Base-by-base conservation (phyloP, 2,888 invertebrate genomes). In the Horisme vitalbata region DNA sequence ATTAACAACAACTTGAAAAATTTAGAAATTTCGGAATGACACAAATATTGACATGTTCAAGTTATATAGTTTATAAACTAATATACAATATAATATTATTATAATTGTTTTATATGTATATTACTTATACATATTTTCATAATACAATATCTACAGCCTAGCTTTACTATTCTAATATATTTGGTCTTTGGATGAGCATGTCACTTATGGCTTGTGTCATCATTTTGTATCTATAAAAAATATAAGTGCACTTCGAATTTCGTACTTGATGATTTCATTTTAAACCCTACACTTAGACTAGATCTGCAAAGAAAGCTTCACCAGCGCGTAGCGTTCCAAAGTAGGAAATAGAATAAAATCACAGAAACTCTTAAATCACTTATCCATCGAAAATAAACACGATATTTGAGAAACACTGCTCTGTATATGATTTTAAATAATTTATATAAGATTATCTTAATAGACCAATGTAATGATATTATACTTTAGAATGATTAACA, bases 131-230 rank as follows among this genome's bases (percentile, higher is more conserved):
- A 78, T 57, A 65, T 70, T 72, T 75, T 78, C 61, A 73, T 68
- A 48, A 76, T 77, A 79, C 65, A 75, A 75, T 76, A 75, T 71
- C 83, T 85, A 87, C 69, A 76, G 67, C 71, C 83, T 88, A 88
- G 81, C 79, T 61, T 81, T 59, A 72, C 74, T 86, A 85, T 71
- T 74, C 83, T 87, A 86, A 79, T 78, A 84, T 81, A 84, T 84
- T 87, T 88, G 88, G 88, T 89, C 88, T 89, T 88, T 87, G 86
- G 87, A 83, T 87, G 87, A 86, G 85, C 86, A 76, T 85, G 82
- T 86, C 77, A 85, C 80, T 78, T 84, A 87, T 87, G 87, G 87
- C 85, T 75, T 83, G 75, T 79, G 76, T 83, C 76, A 79, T 82
- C 75, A 41, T 69, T 78, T 77, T 81, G 75, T 81, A 73, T 75